These are phyloP conservation scores for Lithosia quadra DNA, from an alignment of 2,888 invertebrate species.

Conservation along the genomic window DNA sequence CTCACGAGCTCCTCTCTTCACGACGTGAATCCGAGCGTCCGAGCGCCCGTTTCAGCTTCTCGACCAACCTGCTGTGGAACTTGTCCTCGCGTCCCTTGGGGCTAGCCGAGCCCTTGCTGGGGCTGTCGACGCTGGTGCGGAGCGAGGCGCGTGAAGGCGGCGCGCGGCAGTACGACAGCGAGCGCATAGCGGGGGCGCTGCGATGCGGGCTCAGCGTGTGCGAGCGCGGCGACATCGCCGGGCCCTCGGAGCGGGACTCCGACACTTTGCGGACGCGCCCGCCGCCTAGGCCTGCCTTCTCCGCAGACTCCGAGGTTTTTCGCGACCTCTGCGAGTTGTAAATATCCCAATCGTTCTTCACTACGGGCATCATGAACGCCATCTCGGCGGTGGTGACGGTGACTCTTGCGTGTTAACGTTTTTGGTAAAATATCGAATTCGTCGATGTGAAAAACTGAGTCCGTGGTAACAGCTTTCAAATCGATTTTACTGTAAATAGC, in stretches of 20 bases:
- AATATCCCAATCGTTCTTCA: slow-evolving; percentile 97
- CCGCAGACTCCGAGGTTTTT: slow-evolving; percentile 90
- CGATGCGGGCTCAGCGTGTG: slow-evolving; percentile 87
- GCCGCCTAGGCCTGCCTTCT: slow-evolving; percentile 65
- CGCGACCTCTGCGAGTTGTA: slow-evolving; percentile 94
- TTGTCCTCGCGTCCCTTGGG: slow-evolving; percentile 89
- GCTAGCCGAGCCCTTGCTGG: slow-evolving; percentile 89
- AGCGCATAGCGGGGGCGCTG: slow-evolving; percentile 89
- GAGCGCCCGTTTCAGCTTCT: slow-evolving; percentile 91
- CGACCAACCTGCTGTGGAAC: slow-evolving; percentile 93
- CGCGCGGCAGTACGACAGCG: slow-evolving; percentile 85
- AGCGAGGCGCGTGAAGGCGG: slow-evolving; percentile 88
- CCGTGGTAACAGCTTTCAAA: slow-evolving; percentile 64
- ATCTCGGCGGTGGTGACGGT: slow-evolving; percentile 86
- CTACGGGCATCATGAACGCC: slow-evolving; percentile 98
- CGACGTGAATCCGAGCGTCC: slow-evolving; percentile 85
- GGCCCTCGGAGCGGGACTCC: slow-evolving; percentile 92
- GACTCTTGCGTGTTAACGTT: slow-evolving; percentile 79
- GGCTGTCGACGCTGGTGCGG: slow-evolving; percentile 88
- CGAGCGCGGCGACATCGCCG: slow-evolving; percentile 89
- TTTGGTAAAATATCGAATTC: slow-evolving; percentile 70
- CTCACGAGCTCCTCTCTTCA: slow-evolving; percentile 86
- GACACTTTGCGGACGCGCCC: slow-evolving; percentile 90
- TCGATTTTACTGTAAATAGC: slow-evolving; percentile 52
- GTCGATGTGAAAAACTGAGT: slow-evolving; percentile 56